Base-by-base conservation (phyloP, 2,888 invertebrate genomes). In the Scaeva pyrastri region DNA sequence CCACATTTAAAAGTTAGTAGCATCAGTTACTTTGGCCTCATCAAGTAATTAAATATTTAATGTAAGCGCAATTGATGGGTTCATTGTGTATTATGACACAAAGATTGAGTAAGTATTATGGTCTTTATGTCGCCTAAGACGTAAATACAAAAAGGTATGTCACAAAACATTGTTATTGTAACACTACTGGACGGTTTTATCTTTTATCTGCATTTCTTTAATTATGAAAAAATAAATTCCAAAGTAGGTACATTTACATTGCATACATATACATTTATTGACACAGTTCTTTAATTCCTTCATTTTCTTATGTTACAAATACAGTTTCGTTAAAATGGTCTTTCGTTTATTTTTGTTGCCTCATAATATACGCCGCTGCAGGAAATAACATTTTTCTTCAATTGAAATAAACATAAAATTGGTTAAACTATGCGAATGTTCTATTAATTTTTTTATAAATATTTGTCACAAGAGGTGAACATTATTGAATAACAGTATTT, bases 231-330 rank as follows among this genome's bases (percentile, higher is more conserved):
- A 56, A 4, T 31, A 14, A 16, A 23, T 6, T 12, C 14, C 0
- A 7, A 23, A 7, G n/a, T 26, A 66, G 16, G 11, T 10, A 14
- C 16, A 52, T 55, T 52, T 71, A 48, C 60, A 64, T 79, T 75
- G 74, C 79, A 84, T 84, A 77, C 85, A 85, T 80, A 76, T 72
- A 85, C 85, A 80, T 80, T 85, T 84, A 84, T 84, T 84, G 78
- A 84, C 78, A 77, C 56, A 73, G 14, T 77, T 60, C 55, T 52
- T 41, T 2, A 50, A 52, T 58, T 45, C 23, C 41, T 31, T 48
- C 0, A 43, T 43, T 12, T 26, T 60, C 31, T 58, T 64, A 66
- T 48, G 66, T 77, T 81, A 85, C 76, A 85, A 43, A 75, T n/a
- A 75, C 73, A 77, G 70, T 73, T 75, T 80, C 56, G 41, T 76